Evolutionary conservation across 2,888 invertebrate genomes (phyloP), one percentile per base, ranked within the genome.

Genomic region (Tenthredo amoena): DNA sequence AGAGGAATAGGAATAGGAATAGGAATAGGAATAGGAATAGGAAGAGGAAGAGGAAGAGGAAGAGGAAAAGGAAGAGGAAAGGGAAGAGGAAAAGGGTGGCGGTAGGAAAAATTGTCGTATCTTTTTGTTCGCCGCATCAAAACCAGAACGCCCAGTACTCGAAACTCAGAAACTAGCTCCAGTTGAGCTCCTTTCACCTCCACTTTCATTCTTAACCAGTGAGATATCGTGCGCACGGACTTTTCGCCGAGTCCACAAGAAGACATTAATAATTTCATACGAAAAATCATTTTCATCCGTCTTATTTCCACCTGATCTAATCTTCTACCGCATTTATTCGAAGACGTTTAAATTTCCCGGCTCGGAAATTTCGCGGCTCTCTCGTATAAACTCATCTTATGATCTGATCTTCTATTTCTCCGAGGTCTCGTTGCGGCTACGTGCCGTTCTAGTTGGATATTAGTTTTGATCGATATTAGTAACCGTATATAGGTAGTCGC

Each of bases 71-170:
- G 72, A 40, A 71, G 21, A 62, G 62, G 62, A 62, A 21, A 62
- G n/a, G 5, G 5, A 37, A 37, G 10, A 43, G 10, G 43, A 43
- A 10, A 43, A 43, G 43, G 43, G 43, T 43, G 12, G 1, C 18
- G 50, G 50, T 26, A 31, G 74, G 74, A 74, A 43, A 74, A 74
- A 74, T 74, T 43, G 74, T 43, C 43, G 43, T 21, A 43, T 40
- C 74, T 43, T 74, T 74, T 74, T 74, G 74, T 74, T 43, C n/a
- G 74, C 26, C 43, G 43, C 21, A 74, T 74, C 74, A 74, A 74
- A 21, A 74, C 40, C 43, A 31, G 40, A 43, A 43, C 47, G 15
- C 47, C 7, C 9, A 10, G 26, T 43, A 43, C 43, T 68, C 34
- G 34, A 68, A 34, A 68, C 12, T 68, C 68, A 18, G 34, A 68